Evolutionary conservation across 2,113 vertebrate species (phyloP), one percentile per base, ranked within the genome.

Genomic region (Bufo bufo): DNA sequence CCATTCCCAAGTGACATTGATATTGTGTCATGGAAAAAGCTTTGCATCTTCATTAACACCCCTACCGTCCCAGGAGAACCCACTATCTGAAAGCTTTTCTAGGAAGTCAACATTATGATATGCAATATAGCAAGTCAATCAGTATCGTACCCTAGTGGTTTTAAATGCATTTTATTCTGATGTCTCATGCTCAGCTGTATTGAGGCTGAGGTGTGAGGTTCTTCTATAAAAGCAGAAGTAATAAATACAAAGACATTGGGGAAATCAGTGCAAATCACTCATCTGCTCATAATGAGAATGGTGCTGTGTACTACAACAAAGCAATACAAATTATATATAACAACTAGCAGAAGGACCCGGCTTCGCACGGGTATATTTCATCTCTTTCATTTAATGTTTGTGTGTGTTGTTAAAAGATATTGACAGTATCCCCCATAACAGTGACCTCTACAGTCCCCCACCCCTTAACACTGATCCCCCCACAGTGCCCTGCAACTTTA

Each of bases 71-170:
- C 85, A 54, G 12, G 78, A 86, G 50, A 17, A 87, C 61, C 45
- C 6, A 33, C 23, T 20, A 23, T 33, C 7, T 50, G 52, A 86
- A 86, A 66, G 59, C 17, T 17, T 78, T 77, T 79, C 8, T 4
- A 79, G 75, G 56, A 33, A 80, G 65, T 19, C 61, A 56, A 43
- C 54, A 61, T 69, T 54, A 47, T 87, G 85, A 54, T 50, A 80
- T 80, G 75, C 20, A 69, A 78, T 87, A 77, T 77, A 87, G 69
- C 74, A 86, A 65, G 85, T 86, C 85, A 65, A 65, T 58, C 85
- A 17, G 74, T 49, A 78, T 66, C 10, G 69, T 65, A 56, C 77
- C 23, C 61, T 71, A 11, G 47, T n/a, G 61, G 81, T 66, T 65
- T 77, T 56, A 61, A 80, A 58, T 71, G 77, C 33, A 47, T 80